Evolutionary conservation across 35 echinoderm and acorn worm species (phyloP).

Genomic region (Apostichopus californicus): DNA sequence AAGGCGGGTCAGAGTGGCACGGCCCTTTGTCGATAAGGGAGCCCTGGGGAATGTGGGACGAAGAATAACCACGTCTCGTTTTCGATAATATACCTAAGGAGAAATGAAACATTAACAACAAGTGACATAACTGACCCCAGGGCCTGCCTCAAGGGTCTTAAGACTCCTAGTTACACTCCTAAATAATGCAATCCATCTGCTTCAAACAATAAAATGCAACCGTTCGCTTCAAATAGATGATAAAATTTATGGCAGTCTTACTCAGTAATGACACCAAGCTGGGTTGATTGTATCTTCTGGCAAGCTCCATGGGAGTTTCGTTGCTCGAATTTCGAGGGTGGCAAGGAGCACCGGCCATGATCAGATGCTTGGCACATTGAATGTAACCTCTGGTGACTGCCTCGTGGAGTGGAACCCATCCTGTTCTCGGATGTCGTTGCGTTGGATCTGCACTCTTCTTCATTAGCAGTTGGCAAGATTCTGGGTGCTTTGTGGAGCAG

Average conservation of each 20-base stretch:
- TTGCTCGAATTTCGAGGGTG: conserved; percentile 83
- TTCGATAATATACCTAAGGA: no score
- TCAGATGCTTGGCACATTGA: conserved; percentile 70
- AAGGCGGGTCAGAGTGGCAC: no score
- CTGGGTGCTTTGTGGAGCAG: conserved; percentile 39
- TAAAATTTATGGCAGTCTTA: conserved; percentile 40
- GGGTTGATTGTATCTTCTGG: conserved; percentile 69
- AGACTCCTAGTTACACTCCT: no score
- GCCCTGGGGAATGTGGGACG: no score
- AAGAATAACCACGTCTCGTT: no score
- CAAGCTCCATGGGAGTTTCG: conserved; percentile 87
- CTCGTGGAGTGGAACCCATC: conserved; percentile 97
- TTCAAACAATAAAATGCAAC: no score
- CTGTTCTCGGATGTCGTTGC: conserved; percentile 84
- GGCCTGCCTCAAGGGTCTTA: no score
- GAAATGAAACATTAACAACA: no score
- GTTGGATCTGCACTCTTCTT: conserved; percentile 82
- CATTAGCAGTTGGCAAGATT: conserved; percentile 63
- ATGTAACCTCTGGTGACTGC: conserved; percentile 80
- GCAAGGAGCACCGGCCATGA: conserved; percentile 72
- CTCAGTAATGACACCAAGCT: conserved; percentile 61
- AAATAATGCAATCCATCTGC: no score
- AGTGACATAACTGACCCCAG: no score
- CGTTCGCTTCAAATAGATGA: no score
- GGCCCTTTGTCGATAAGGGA: no score